These are phyloP conservation scores for Microchrysa polita DNA, from an alignment of 2,888 invertebrate species.

Conservation along the genomic window DNA sequence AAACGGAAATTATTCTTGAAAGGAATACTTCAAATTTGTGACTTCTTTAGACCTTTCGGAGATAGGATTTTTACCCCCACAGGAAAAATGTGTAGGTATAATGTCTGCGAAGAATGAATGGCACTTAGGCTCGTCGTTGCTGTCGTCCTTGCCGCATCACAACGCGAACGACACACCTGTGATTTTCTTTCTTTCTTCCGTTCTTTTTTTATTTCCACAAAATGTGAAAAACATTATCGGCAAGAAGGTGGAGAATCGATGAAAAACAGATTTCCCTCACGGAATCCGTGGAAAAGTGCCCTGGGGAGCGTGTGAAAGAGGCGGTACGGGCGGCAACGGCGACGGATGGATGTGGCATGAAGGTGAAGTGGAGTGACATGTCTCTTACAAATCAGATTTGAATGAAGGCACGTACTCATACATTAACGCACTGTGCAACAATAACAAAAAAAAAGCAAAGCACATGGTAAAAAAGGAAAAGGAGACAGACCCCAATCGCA, in stretches of 20 bases:
- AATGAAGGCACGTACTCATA: constrained; percentile 43
- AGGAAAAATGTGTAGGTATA: not conserved
- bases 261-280: constrained; percentile 33
- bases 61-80: constrained; percentile 10
- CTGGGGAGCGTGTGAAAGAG: constrained; percentile 18
- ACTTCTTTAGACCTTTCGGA: constrained; percentile 19
- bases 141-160: constrained; percentile 17
- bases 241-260: constrained; percentile 31
- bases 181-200: too few species aligned
- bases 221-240: constrained; percentile 36
- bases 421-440: constrained; percentile 38
- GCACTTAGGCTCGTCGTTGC: constrained; percentile 11
- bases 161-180: constrained; percentile 32
- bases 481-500: constrained; percentile 15
- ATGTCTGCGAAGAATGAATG: not conserved
- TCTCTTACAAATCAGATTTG: constrained; percentile 43
- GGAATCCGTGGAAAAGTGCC: constrained; percentile 34
- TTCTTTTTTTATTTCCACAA: constrained; percentile 30
- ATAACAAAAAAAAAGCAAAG: constrained; percentile 20
- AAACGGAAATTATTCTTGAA: constrained; percentile 38
- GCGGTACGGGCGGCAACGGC: constrained; percentile 6
- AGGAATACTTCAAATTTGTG: constrained; percentile 35
- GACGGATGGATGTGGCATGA: not conserved
- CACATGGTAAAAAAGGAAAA: not conserved
- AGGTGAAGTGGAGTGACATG: constrained; percentile 26